phyloP scores from a whole-genome alignment of 2,113 vertebrate species.

The Lophochroa leadbeateri region DNA sequence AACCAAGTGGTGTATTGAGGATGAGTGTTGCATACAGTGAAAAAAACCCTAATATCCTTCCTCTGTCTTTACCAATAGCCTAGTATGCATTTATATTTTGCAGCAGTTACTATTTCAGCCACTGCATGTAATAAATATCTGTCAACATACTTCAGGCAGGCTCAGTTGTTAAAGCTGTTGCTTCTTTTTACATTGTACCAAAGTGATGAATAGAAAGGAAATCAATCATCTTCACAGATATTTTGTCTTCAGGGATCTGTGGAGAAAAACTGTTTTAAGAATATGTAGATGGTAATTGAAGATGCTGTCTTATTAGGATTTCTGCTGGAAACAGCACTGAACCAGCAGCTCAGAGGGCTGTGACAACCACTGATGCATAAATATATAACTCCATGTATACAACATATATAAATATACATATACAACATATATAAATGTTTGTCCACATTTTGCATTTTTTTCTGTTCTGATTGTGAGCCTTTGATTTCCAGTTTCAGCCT shows the following conservation, averaged over 20 bases:
- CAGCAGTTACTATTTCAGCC: neutral
- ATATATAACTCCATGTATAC: neutral
- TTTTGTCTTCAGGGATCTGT: neutral
- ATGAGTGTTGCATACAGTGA: neutral
- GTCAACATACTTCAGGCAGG: neutral
- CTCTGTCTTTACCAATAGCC: neutral
- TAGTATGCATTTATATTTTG: neutral
- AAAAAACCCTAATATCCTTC: neutral
- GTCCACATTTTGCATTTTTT: neutral
- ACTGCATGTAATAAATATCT: neutral
- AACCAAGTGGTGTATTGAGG: neutral
- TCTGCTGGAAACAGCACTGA: neutral
- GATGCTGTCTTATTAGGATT: neutral
- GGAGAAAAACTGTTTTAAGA: neutral
- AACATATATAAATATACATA: neutral
- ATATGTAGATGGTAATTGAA: neutral
- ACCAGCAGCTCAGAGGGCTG: neutral
- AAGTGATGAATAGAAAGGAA: neutral
- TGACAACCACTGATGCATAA: accelerated
- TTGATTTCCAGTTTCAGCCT: slow-evolving; percentile 2
- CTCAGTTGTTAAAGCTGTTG: neutral
- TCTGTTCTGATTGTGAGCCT: neutral
- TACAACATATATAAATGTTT: neutral
- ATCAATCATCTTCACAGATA: neutral
- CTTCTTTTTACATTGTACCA: neutral